These are phyloP conservation scores for Bombycilla garrulus DNA, from an alignment of 2,113 vertebrate species.

Conservation along the genomic window DNA sequence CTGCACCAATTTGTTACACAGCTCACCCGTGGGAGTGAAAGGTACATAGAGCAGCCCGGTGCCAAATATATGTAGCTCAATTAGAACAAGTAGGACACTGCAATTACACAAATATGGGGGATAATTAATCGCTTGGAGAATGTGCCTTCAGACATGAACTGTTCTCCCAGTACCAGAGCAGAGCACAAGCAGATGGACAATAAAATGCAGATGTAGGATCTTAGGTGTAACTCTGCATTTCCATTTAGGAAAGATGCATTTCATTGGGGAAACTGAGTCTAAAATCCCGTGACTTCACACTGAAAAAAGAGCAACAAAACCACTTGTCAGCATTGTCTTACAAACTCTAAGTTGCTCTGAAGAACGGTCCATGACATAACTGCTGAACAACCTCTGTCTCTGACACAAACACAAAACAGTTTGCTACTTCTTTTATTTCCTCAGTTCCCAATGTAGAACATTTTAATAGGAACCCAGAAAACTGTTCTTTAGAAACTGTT, in stretches of 20 bases:
- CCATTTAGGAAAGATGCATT: background rate
- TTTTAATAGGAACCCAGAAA: background rate
- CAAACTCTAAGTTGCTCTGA: background rate
- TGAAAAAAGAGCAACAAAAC: background rate
- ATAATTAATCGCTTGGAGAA: background rate
- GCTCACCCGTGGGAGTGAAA: background rate
- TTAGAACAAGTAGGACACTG: background rate
- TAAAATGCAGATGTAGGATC: background rate
- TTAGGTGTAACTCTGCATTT: background rate
- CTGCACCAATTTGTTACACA: background rate
- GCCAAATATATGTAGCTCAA: background rate
- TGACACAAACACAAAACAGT: background rate
- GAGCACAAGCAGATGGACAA: background rate
- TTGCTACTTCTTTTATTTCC: background rate
- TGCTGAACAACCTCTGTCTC: background rate
- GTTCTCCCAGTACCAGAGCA: background rate
- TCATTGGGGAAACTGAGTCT: background rate
- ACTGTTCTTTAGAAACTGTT: background rate
- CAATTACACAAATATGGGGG: background rate
- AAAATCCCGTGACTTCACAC: background rate
- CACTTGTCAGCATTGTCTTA: background rate
- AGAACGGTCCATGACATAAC: background rate
- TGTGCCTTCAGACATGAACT: background rate
- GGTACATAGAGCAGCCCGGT: background rate
- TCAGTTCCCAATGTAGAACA: background rate